Evolutionary conservation across 2,113 vertebrate species (phyloP).

Genomic region (Triplophysa dalaica): DNA sequence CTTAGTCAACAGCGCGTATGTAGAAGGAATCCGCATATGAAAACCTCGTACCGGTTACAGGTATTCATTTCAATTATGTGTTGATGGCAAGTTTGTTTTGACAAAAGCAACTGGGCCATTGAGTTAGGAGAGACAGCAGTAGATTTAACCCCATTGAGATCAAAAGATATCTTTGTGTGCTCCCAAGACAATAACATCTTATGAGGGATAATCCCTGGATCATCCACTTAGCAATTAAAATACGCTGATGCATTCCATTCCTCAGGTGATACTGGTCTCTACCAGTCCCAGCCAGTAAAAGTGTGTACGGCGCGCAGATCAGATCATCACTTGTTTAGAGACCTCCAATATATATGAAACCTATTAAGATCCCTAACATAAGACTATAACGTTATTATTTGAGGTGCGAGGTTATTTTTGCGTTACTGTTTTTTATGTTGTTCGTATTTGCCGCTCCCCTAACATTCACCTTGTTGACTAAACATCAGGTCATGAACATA

Average conservation of each 20-base stretch:
- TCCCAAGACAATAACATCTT: conserved; percentile 73
- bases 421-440: neutral
- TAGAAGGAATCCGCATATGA: conserved; percentile 70
- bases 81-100: conserved; percentile 69
- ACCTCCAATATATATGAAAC: too few species aligned
- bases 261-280: conserved; percentile 52
- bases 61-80: conserved; percentile 69
- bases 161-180: conserved; percentile 77
- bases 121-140: conserved; percentile 66
- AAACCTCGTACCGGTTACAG: conserved; percentile 66
- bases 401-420: too few species aligned
- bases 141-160: conserved; percentile 73
- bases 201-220: conserved; percentile 77
- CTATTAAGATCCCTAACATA: too few species aligned
- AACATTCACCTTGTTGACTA: conserved; percentile 61
- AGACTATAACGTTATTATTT: neutral
- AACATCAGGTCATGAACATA: conserved; percentile 63
- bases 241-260: conserved; percentile 62
- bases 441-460: conserved; percentile 3
- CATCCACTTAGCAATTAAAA: conserved; percentile 78
- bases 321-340: conserved; percentile 24
- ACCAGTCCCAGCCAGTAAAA: conserved; percentile 32
- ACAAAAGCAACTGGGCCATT: conserved; percentile 67
- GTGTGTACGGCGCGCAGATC: conserved; percentile 28
- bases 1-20: conserved; percentile 61